Base-by-base conservation (phyloP, 2,797 vertebrate species). In the Arctocebus calabarensis region DNA sequence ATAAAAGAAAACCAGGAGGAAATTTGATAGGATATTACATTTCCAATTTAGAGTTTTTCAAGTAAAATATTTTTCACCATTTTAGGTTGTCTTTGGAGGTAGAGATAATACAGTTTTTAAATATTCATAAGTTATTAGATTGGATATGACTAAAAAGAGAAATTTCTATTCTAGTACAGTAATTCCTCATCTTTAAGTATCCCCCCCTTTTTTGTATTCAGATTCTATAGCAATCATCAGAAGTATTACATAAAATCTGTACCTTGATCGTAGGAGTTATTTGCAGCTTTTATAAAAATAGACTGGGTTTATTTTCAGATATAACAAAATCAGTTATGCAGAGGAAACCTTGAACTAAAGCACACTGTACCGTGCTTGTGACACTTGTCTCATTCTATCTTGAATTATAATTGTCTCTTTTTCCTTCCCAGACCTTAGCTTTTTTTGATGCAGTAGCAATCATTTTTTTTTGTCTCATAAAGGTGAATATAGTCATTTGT, bases 11-110 rank as follows among this genome's bases (percentile, higher is more conserved):
- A 88, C 13, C 6, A 88, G 64, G 59, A 87, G 77, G 23, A 78
- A 75, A 70, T 74, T 48, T 92, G 87, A 70, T 79, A 93, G 73
- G 81, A 92, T 57, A 27, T 66, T 86, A 89, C 8, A 94, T 88
- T 96, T 96, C 27, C 66, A 66, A 43, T 59, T 78, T 90, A 45
- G 29, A 84, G 23, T 68, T 95, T 92, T 93, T 86, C 45, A 94
- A 45, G 66, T 93, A 45, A 91, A 96, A 85, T 93, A 52, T 71
- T 40, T 19, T n/a, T 77, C 32, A 90, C 22, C 37, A 57, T 92
- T 95, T 92, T 74, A 91, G 40, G 71, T 83, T 37, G 32, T 95
- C 45, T 86, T 88, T 85, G 48, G 45, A 79, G 52, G 25, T n/a
- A 88, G 48, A 75, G 59, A 27, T 79, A 79, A 85, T 68, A 23